Conservation (phyloP, 2,113 vertebrate species). For the Pterocles orientalis region DNA sequence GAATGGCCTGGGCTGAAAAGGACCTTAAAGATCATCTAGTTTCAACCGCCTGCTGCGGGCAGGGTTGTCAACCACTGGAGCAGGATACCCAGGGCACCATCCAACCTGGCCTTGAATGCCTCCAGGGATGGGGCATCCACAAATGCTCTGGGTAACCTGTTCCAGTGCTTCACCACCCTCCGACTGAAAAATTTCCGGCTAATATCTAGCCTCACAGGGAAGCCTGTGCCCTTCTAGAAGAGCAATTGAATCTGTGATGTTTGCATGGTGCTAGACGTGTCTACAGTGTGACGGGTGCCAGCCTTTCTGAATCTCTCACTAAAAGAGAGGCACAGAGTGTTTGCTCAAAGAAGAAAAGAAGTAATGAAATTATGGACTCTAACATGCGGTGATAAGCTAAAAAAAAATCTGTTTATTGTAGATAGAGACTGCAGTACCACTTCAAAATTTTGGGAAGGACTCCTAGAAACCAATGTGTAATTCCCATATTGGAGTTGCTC, state of each 20-base stretch:
- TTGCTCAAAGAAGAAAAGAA: neutral
- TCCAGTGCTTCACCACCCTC: too few relatives aligned
- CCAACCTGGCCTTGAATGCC: too few relatives aligned
- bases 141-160: too few relatives aligned
- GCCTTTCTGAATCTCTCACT: neutral
- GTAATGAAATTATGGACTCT: neutral
- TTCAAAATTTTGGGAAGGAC: neutral
- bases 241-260: neutral
- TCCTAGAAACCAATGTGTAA: neutral
- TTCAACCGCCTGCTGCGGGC: too few relatives aligned
- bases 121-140: too few relatives aligned
- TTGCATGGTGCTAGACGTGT: neutral
- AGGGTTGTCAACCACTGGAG: too few relatives aligned
- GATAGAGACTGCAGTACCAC: neutral
- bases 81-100: too few relatives aligned
- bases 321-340: neutral
- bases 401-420: neutral
- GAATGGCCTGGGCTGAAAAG: too few relatives aligned
- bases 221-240: neutral
- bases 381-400: neutral
- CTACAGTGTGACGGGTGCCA: neutral
- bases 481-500: neutral
- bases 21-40: too few relatives aligned
- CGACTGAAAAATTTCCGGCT: too few relatives aligned
- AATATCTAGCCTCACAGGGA: neutral